These are phyloP conservation scores for Tuta absoluta DNA, from an alignment of 2,888 invertebrate species.

Conservation along the genomic window DNA sequence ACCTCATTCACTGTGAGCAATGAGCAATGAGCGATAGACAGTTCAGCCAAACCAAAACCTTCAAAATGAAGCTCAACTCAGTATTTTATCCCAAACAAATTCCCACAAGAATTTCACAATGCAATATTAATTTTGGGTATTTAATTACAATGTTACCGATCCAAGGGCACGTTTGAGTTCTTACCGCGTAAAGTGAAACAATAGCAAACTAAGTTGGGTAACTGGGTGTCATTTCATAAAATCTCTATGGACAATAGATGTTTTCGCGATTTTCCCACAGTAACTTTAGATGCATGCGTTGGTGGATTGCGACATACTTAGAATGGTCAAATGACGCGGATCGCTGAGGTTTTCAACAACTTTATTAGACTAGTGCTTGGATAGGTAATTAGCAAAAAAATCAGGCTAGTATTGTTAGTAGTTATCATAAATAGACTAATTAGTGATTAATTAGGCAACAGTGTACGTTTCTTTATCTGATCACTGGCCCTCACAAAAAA, in stretches of 20 bases:
- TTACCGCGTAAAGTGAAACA: constrained; percentile 54
- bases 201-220: constrained; percentile 53
- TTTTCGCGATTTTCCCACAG: constrained; percentile 55
- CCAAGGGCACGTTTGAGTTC: constrained; percentile 50
- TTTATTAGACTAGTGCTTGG: constrained; percentile 5
- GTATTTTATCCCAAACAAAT: constrained; percentile 1
- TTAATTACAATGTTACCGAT: constrained; percentile 38
- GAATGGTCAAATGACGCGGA: constrained; percentile 12
- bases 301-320: constrained; percentile 35
- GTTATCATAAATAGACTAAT: no score
- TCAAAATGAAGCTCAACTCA: not conserved
- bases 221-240: constrained; percentile 65
- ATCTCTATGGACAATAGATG: constrained; percentile 54
- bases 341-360: not conserved
- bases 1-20: no score
- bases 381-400: not conserved
- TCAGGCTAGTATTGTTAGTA: not conserved
- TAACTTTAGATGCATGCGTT: constrained; percentile 40
- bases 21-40: no score
- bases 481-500: no score
- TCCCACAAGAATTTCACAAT: constrained; percentile 13
- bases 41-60: not conserved
- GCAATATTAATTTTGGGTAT: constrained; percentile 21
- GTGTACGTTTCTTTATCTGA: no score
- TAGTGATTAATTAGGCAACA: no score